Conservation (phyloP, 2,113 vertebrate genomes). For the Paralichthys olivaceus region DNA sequence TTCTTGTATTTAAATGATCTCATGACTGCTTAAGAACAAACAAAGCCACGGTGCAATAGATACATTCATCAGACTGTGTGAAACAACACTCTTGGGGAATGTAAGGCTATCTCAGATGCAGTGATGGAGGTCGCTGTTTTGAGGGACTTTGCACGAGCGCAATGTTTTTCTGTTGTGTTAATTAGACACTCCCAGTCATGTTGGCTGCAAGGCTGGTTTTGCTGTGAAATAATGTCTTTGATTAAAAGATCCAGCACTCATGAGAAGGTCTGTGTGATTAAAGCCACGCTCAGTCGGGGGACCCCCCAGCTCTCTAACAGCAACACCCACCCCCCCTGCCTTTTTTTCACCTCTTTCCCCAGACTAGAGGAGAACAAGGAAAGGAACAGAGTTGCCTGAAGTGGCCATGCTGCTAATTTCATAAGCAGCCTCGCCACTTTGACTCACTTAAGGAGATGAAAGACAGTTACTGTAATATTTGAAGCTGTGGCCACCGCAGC, state of each 20-base stretch:
- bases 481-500: conserved; percentile 55
- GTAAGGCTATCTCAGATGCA: conserved; percentile 48
- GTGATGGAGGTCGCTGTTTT: conserved; percentile 54
- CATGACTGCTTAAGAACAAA: conserved; percentile 13
- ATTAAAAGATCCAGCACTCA: conserved; percentile 75
- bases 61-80: conserved; percentile 29
- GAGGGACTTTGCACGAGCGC: conserved; percentile 49
- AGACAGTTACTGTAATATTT: conserved; percentile 71
- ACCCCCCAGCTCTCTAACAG: conserved; percentile 64
- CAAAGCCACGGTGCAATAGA: background rate
- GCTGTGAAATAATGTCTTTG: conserved; percentile 78
- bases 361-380: conserved; percentile 58
- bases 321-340: background rate
- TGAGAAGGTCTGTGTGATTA: conserved; percentile 71
- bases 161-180: conserved; percentile 80
- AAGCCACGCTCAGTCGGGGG: conserved; percentile 58
- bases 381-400: conserved; percentile 59
- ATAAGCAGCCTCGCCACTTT: conserved; percentile 60
- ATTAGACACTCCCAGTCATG: conserved; percentile 77
- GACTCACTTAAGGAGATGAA: conserved; percentile 77
- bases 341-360: conserved; percentile 52
- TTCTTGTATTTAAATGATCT: conserved; percentile 28
- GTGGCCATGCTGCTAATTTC: conserved; percentile 63
- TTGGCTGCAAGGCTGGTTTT: conserved; percentile 74
- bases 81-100: conserved; percentile 22